Evolutionary conservation across 2,888 invertebrate species (phyloP).

Genomic region (Ormyrus nitidulus): DNA sequence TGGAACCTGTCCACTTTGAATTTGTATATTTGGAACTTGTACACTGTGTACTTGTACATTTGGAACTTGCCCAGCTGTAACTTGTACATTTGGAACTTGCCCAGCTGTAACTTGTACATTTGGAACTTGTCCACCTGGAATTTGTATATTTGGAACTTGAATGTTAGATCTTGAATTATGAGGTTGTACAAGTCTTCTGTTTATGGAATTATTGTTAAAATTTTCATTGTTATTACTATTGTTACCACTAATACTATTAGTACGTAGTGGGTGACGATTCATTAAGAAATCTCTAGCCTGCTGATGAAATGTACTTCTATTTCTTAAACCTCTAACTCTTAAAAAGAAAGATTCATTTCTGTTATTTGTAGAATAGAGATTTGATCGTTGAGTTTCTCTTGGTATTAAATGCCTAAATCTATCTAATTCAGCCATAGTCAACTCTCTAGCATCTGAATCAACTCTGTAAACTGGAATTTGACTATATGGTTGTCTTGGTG

Average conservation of each 20-base stretch:
- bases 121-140: conserved; percentile 7
- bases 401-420: conserved; percentile 73
- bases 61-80: conserved; percentile 9
- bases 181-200: conserved; percentile 16
- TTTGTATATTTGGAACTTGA: conserved; percentile 25
- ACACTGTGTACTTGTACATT: neutral
- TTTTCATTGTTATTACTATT: neutral
- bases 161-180: neutral
- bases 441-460: conserved; percentile 78
- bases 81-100: conserved; percentile 25
- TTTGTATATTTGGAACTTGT: too few relatives aligned
- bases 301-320: conserved; percentile 34
- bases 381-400: conserved; percentile 62
- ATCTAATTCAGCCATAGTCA: conserved; percentile 77
- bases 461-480: conserved; percentile 79
- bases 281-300: conserved; percentile 45
- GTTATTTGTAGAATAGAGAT: conserved; percentile 56
- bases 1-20: too few relatives aligned
- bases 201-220: conserved; percentile 18
- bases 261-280: conserved; percentile 26
- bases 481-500: conserved; percentile 65
- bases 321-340: conserved; percentile 60
- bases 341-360: conserved; percentile 61
- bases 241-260: conserved; percentile 1
- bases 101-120: conserved; percentile 20